Conservation (phyloP, 2,113 vertebrate species). For the Oncorhynchus gorbuscha region DNA sequence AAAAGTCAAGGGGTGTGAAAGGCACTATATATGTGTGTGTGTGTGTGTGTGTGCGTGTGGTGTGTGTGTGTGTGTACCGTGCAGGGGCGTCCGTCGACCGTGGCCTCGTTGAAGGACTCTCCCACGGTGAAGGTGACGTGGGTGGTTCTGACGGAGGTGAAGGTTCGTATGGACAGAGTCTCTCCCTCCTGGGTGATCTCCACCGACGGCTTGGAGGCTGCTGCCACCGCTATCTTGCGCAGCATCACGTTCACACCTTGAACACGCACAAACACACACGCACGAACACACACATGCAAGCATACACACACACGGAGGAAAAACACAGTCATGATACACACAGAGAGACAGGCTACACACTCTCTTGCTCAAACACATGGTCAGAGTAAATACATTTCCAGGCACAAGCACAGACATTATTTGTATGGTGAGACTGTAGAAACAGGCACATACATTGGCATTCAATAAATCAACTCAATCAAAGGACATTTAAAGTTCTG, state of each 20-base stretch:
- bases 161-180: conserved; percentile 87
- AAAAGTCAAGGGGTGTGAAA: too few species aligned
- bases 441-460: too few species aligned
- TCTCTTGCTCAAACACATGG: too few species aligned
- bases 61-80: conserved; percentile 72
- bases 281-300: neutral
- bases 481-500: neutral
- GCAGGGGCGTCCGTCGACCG: conserved; percentile 88
- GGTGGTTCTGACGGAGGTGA: conserved; percentile 87
- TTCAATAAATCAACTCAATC: too few species aligned
- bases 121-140: conserved; percentile 89
- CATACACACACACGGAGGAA: conserved; percentile 5
- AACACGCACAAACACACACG: conserved; percentile 26
- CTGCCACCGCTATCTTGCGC: conserved; percentile 87
- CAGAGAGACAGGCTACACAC: too few species aligned
- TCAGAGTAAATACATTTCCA: too few species aligned
- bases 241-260: conserved; percentile 90
- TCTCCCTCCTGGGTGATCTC: conserved; percentile 90
- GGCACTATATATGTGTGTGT: conserved; percentile 2
- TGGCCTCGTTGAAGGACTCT: conserved; percentile 88
- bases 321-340: too few species aligned
- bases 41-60: conserved; percentile 13
- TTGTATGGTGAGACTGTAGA: too few species aligned
- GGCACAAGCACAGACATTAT: too few species aligned
- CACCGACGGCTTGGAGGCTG: conserved; percentile 86